Evolutionary conservation across 2,113 vertebrate species (phyloP), one percentile per base, ranked within the genome.

Genomic region (Ammodytes dubius): DNA sequence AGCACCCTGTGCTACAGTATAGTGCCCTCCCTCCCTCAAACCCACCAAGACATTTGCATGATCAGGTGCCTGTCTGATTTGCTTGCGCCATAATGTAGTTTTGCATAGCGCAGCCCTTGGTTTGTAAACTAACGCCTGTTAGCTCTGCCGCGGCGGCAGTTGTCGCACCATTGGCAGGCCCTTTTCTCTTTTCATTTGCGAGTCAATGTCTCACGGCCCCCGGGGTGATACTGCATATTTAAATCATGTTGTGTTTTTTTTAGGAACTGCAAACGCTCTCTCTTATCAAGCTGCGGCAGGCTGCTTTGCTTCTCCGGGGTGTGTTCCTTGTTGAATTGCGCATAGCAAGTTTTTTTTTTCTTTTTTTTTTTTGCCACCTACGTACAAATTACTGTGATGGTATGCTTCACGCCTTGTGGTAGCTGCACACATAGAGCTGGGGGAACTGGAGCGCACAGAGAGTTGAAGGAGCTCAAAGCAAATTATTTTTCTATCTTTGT

Each of bases 161-260:
- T 77, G 83, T 81, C 85, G 66, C 59, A 52, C 68, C 70, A 71
- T 50, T 65, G 73, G 66, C 85, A 39, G 75, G 59, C 17, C 53
- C 86, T 87, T 81, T 90, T 87, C 81, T 78, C 81, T 89, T 88
- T 84, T 82, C 73, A 88, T 93, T 90, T 92, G 85, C 74, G 50
- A 74, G 87, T 83, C 89, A 82, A 73, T 86, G 88, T 81, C 88
- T 89, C 86, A 78, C 81, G n/a, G 82, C 89, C 72, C 45, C n/a
- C 27, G 27, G 5, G 82, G 81, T 70, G 66, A 87, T 57, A 0
- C 50, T 56, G 79, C 87, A 70, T 78, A 86, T 90, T 83, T 72
- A 91, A 90, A 85, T 90, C 14, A 67, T 78, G 80, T 73, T 88
- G 84, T 77, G 77, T 88, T 89, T 88, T 78, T 27, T 70, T 80